Evolutionary conservation across 2,888 invertebrate genomes (phyloP), one percentile per base, ranked within the genome.

Genomic region (Alviniconcha strummeri): DNA sequence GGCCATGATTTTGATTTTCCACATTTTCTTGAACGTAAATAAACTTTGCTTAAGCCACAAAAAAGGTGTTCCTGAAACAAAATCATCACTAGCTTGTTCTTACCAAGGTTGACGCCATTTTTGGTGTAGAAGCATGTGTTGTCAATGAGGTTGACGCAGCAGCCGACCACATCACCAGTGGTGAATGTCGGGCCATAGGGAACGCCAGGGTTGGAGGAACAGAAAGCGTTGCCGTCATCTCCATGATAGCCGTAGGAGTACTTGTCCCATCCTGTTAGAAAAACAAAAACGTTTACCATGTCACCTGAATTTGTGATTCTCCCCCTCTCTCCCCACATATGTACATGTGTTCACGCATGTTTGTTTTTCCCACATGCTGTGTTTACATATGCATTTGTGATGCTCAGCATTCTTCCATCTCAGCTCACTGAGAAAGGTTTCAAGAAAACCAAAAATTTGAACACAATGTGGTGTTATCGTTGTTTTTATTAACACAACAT

Each of bases 51-150:
- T 36, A 36, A 36, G 36, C 36, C 36, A 36, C 36, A 36, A 36
- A 36, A 36, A 36, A 36, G 36, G 3, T 36, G 36, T 36, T 36
- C 36, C 36, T 36, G 36, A 36, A 3, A 36, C 36, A 36, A 36
- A 36, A 36, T 36, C 36, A 75, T 19, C 8, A 8, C 54, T 19
- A 36, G 36, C 36, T 5, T 11, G 56, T 15, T 36, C 91, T 82
- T 87, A 93, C 94, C 94, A 89, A 99, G 95, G 94, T 98, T 97
- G 93, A 98, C 97, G 88, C 99, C 99, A 94, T 99, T 99, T 95
- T 99, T 99, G 71, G 99, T 99, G 95, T 99, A 99, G 95, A 99
- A 99, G 94, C 99, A 98, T n/a, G 97, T 97, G 94, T 98, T 98
- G 94, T 98, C 98, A 88, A 99, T 96, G 89, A 99, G 96, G 95